These are phyloP conservation scores for Syrphus vitripennis DNA, from an alignment of 2,888 invertebrate genomes.

Conservation along the genomic window DNA sequence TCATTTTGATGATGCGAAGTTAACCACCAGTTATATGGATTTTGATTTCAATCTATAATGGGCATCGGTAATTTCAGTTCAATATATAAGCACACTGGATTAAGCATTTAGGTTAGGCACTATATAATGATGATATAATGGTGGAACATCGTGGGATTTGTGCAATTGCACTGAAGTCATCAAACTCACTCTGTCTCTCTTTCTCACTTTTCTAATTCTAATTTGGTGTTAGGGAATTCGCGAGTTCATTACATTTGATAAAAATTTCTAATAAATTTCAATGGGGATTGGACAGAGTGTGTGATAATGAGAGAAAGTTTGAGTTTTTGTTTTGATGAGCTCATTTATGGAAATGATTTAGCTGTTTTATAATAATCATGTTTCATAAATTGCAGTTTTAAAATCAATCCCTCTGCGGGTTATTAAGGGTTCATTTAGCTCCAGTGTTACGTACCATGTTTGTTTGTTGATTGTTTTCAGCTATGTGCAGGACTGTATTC, in stretches of 20 bases:
- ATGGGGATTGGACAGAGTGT: background rate
- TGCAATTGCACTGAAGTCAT: slow-evolving; percentile 2
- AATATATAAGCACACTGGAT: slow-evolving; percentile 1
- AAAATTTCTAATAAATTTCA: background rate
- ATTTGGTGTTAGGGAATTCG: background rate
- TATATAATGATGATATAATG: too few relatives aligned
- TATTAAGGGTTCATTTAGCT: too few relatives aligned
- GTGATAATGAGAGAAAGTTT: background rate
- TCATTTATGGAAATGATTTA: background rate
- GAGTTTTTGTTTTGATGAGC: background rate
- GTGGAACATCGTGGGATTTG: background rate
- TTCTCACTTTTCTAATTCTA: too few relatives aligned
- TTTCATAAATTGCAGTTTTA: background rate
- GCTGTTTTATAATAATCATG: too few relatives aligned
- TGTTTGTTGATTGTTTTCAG: too few relatives aligned
- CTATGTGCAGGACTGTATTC: too few relatives aligned
- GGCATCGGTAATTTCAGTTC: slow-evolving; percentile 13
- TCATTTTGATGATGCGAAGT: slow-evolving; percentile 8
- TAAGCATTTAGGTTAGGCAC: slow-evolving; percentile 19
- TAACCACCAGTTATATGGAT: slow-evolving; percentile 13
- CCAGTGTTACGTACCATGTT: too few relatives aligned
- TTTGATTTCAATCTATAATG: slow-evolving; percentile 23
- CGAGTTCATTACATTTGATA: background rate
- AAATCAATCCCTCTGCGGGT: too few relatives aligned
- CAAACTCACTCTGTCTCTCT: background rate